phyloP scores from a whole-genome alignment of 2,797 vertebrate genomes.

The Crocidura indochinensis region DNA sequence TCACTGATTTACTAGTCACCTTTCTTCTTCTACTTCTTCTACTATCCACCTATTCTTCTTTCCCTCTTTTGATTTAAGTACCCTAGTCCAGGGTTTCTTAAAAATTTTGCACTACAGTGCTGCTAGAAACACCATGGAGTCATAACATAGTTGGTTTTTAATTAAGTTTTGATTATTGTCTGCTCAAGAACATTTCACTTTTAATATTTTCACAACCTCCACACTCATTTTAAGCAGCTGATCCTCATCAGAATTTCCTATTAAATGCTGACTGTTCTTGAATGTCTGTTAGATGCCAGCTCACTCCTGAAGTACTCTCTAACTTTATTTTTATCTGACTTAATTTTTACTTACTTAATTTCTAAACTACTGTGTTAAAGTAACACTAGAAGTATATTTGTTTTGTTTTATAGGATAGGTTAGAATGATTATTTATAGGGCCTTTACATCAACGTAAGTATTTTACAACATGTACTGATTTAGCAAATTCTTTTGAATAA shows the following conservation, averaged over 20 bases:
- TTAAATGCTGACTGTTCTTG: slow-evolving; percentile 25
- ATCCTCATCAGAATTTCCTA: too few relatives aligned
- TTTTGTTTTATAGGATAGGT: not conserved
- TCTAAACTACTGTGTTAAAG: not conserved
- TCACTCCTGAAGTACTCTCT: not conserved
- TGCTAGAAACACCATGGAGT: too few relatives aligned
- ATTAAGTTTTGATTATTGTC: too few relatives aligned
- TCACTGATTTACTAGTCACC: not conserved
- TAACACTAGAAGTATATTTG: not conserved
- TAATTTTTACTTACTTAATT: too few relatives aligned
- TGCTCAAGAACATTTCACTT: too few relatives aligned
- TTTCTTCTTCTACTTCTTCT: too few relatives aligned
- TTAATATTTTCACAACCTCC: too few relatives aligned
- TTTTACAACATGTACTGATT: not conserved
- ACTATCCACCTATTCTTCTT: slow-evolving; percentile 20
- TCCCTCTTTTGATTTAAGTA: not conserved
- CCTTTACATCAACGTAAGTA: not conserved
- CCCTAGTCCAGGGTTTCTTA: not conserved
- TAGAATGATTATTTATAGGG: too few relatives aligned
- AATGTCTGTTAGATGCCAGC: not conserved
- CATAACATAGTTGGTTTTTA: too few relatives aligned
- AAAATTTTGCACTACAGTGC: too few relatives aligned
- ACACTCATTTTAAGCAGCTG: too few relatives aligned
- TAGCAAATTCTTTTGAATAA: slow-evolving; percentile 27
- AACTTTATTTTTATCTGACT: not conserved